These are phyloP conservation scores for Patella depressa DNA, from an alignment of 2,888 invertebrate genomes.

Conservation along the genomic window DNA sequence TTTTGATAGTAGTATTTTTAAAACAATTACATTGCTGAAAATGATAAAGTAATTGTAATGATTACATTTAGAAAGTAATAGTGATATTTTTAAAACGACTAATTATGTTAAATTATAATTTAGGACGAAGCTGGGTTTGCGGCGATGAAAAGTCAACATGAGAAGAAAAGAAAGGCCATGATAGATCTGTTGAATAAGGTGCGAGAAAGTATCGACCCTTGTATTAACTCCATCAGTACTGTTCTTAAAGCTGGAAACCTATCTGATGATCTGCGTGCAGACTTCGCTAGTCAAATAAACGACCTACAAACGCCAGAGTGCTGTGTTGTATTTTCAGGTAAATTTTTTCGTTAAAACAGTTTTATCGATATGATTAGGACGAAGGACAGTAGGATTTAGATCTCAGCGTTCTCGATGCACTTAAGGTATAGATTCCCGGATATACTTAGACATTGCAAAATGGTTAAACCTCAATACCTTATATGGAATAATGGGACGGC, in stretches of 20 bases:
- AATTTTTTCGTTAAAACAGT: conserved; percentile 8
- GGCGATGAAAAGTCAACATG: background rate
- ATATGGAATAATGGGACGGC: too few species aligned
- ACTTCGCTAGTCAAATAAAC: conserved; percentile 37
- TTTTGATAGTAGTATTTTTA: too few species aligned
- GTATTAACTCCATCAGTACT: background rate
- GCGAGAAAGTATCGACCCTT: background rate
- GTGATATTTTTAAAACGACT: too few species aligned
- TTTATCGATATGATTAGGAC: too few species aligned
- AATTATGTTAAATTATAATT: background rate
- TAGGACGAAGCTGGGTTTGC: conserved; percentile 5
- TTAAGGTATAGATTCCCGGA: too few species aligned
- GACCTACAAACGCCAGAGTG: conserved; percentile 43
- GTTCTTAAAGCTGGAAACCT: conserved; percentile 45
- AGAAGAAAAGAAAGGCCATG: conserved; percentile 13
- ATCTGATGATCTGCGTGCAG: conserved; percentile 35
- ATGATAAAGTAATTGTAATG: too few species aligned
- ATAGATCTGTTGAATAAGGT: background rate
- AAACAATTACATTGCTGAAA: too few species aligned
- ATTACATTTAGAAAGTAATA: too few species aligned
- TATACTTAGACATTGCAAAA: too few species aligned
- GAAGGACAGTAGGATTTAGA: too few species aligned
- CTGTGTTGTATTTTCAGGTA: conserved; percentile 54
- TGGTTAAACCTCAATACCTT: too few species aligned
- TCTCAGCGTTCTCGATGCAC: too few species aligned